Conservation (phyloP, 1,140 invertebrate species). For the Bombus balteatus region DNA sequence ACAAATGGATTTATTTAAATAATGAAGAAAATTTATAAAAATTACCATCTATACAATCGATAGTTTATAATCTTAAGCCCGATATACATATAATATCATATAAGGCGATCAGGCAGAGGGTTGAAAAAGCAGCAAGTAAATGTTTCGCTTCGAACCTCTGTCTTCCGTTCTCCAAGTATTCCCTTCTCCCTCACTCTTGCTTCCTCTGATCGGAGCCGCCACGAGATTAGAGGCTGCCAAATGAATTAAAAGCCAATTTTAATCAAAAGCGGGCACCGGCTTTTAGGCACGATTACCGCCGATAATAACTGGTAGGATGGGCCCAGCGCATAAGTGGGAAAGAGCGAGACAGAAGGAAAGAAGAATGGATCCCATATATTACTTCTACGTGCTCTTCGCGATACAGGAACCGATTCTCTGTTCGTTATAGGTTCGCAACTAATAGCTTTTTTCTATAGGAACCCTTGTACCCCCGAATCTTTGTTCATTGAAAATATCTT, state of each 20-base stretch:
- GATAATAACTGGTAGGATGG: constrained; percentile 80
- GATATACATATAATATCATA: background rate
- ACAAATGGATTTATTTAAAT: too few species aligned
- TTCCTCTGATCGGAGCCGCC: constrained; percentile 70
- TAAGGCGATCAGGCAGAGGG: constrained; percentile 21
- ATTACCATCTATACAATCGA: too few species aligned
- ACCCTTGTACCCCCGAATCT: background rate
- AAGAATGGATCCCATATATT: constrained; percentile 76
- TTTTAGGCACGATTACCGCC: constrained; percentile 81
- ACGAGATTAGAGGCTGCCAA: constrained; percentile 81
- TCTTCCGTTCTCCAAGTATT: constrained; percentile 54
- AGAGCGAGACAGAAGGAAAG: constrained; percentile 68
- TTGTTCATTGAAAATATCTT: background rate
- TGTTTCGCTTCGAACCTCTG: constrained; percentile 61
- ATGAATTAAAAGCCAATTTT: constrained; percentile 83
- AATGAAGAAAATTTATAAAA: too few species aligned
- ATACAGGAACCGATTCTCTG: constrained; percentile 69
- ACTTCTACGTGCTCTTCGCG: constrained; percentile 73
- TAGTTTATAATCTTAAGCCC: background rate
- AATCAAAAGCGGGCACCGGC: constrained; percentile 80
- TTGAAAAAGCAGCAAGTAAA: constrained; percentile 59
- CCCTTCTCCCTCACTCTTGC: constrained; percentile 39
- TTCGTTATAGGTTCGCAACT: constrained; percentile 69
- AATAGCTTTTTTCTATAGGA: constrained; percentile 37
- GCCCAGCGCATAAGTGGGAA: constrained; percentile 51